Percentiles rank a stretch among this genome's conserved stretches.
These are phyloP conservation scores for Tupaia chinensis DNA, from an alignment of 2,113 vertebrate species.

Conservation along the genomic window DNA sequence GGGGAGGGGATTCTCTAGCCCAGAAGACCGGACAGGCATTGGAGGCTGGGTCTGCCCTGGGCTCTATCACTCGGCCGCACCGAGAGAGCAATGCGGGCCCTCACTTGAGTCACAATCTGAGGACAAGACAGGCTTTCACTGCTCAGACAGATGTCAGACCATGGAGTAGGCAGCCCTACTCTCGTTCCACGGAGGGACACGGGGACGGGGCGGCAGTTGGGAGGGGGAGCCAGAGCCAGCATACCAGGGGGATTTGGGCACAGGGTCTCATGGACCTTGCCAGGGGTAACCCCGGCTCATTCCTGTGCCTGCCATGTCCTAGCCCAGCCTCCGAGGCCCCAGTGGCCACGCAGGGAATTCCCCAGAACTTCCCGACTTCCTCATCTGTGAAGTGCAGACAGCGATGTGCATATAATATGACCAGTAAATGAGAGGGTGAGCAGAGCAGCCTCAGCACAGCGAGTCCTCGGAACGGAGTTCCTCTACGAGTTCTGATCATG, in stretches of 20 bases:
- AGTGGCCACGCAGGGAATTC: slow-evolving; percentile 61
- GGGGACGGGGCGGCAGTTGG: accelerated
- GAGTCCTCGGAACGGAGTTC: neutral
- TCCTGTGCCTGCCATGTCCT: neutral
- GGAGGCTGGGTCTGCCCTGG: neutral
- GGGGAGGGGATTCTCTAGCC: neutral
- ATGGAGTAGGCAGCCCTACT: neutral
- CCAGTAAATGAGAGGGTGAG: neutral
- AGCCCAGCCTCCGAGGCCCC: neutral
- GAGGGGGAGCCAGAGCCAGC: neutral
- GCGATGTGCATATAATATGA: neutral
- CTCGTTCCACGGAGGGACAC: neutral
- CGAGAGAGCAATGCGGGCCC: neutral
- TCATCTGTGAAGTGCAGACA: slow-evolving; percentile 63
- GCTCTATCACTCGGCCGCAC: neutral
- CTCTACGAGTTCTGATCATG: neutral
- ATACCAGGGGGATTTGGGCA: neutral
- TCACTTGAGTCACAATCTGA: neutral
- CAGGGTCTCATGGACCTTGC: neutral
- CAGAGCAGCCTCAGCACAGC: neutral
- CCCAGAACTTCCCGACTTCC: slow-evolving; percentile 59
- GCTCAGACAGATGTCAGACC: neutral
- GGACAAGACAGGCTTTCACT: neutral
- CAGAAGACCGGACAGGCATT: neutral
- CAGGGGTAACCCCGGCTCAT: neutral